Percentiles rank a stretch among this genome's conserved stretches.
Conservation (phyloP, 2,888 invertebrate genomes). For the Brachynemurus nebulosus region DNA sequence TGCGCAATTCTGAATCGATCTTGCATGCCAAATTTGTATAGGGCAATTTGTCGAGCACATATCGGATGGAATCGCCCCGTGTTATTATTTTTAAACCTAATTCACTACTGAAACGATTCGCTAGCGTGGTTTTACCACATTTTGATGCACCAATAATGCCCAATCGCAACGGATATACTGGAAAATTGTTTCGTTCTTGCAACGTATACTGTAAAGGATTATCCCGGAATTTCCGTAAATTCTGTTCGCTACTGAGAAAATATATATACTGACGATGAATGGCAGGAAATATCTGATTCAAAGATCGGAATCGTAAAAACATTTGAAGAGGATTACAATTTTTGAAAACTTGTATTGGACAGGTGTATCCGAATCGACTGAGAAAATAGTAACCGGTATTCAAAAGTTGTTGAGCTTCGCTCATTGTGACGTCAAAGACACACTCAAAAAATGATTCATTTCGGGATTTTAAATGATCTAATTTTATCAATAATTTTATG, state of each 20-base stretch:
- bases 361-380: slow-evolving; percentile 47
- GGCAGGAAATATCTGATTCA: slow-evolving; percentile 36
- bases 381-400: slow-evolving; percentile 43
- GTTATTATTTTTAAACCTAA: slow-evolving; percentile 41
- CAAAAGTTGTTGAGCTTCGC: slow-evolving; percentile 42
- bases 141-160: slow-evolving; percentile 47
- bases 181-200: slow-evolving; percentile 31
- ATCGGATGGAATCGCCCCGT: slow-evolving; percentile 37
- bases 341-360: slow-evolving; percentile 46
- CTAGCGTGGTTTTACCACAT: slow-evolving; percentile 44
- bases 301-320: slow-evolving; percentile 33
- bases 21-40: slow-evolving; percentile 36
- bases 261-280: slow-evolving; percentile 45
- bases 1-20: slow-evolving; percentile 29
- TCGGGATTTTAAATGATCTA: slow-evolving; percentile 31
- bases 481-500: slow-evolving; percentile 21
- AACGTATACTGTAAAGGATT: slow-evolving; percentile 42
- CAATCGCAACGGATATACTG: slow-evolving; percentile 38
- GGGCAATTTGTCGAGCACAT: slow-evolving; percentile 34
- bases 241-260: slow-evolving; percentile 37
- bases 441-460: slow-evolving; percentile 41
- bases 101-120: slow-evolving; percentile 36
- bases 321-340: slow-evolving; percentile 35
- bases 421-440: slow-evolving; percentile 36
- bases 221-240: slow-evolving; percentile 35